Percentiles rank a stretch among this genome's conserved stretches.
phyloP scores from a whole-genome alignment of 2,888 invertebrate species.

The Shargacucullia verbasci region DNA sequence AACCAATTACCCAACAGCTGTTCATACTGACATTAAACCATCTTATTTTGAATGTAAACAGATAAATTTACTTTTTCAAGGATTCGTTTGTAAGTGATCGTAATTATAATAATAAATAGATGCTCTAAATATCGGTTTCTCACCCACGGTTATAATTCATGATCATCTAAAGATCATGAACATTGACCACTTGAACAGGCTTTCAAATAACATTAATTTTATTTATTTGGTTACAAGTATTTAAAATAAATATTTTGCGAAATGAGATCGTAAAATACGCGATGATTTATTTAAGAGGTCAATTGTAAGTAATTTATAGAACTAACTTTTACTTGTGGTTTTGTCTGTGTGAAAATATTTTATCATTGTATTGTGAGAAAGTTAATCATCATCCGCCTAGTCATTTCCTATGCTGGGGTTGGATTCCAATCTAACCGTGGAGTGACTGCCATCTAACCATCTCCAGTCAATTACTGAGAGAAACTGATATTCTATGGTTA shows the following conservation, averaged over 20 bases:
- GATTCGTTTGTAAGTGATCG: conserved; percentile 11
- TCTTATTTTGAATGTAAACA: conserved; percentile 2
- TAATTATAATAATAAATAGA: conserved; percentile 33
- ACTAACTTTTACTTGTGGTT: too few species aligned
- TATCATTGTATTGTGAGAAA: too few species aligned
- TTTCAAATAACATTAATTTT: conserved; percentile 14
- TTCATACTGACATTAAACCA: not conserved
- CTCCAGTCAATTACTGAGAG: too few species aligned
- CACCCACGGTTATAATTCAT: conserved; percentile 29
- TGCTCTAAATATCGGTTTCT: conserved; percentile 19
- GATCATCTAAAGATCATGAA: conserved; percentile 26
- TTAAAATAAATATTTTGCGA: conserved; percentile 14
- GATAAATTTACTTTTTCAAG: conserved; percentile 28
- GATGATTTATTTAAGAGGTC: conserved; percentile 11
- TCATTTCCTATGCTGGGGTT: too few species aligned
- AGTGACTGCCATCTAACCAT: too few species aligned
- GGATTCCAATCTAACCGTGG: too few species aligned
- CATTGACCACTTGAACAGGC: not conserved
- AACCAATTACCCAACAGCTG: too few species aligned
- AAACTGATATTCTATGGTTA: too few species aligned
- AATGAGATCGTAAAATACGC: conserved; percentile 14
- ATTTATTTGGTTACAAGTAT: conserved; percentile 24
- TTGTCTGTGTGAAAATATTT: too few species aligned
- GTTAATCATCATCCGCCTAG: too few species aligned
- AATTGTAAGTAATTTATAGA: not conserved